A percentile compares a stretch with the other conserved stretches of the same genome.
These are phyloP conservation scores for Ichneumoninae sp. DNA, from an alignment of 2,888 invertebrate genomes.

Conservation along the genomic window DNA sequence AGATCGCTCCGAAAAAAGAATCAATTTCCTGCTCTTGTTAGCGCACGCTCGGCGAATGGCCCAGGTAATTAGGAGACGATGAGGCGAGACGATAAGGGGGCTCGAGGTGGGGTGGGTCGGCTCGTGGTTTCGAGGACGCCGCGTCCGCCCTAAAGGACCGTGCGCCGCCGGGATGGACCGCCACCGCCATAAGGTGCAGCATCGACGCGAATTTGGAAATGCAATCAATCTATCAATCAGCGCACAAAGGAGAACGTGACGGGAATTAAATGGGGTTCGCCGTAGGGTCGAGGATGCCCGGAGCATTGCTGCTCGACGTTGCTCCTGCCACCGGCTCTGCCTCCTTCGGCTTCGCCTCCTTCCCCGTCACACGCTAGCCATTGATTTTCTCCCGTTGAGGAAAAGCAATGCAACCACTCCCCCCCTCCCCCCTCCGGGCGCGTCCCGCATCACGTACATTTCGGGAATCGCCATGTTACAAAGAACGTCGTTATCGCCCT, in stretches of 20 bases:
- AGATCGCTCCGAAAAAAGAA: constrained; percentile 59
- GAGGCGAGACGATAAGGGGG: constrained; percentile 61
- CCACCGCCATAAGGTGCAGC: constrained; percentile 73
- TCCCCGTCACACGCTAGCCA: constrained; percentile 61
- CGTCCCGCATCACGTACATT: constrained; percentile 8
- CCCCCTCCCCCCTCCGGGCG: neutral
- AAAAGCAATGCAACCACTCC: constrained; percentile 25
- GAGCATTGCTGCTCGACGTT: constrained; percentile 43
- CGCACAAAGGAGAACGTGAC: constrained; percentile 78
- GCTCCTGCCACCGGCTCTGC: constrained; percentile 37
- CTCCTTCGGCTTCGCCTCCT: constrained; percentile 55
- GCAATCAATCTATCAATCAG: constrained; percentile 81
- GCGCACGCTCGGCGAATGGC: constrained; percentile 57
- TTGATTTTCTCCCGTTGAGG: constrained; percentile 63
- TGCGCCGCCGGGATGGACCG: constrained; percentile 9
- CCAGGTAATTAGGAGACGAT: constrained; percentile 70
- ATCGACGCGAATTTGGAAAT: constrained; percentile 77
- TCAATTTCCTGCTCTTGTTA: constrained; percentile 70
- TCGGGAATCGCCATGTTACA: constrained; percentile 63
- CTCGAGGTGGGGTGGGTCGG: neutral
- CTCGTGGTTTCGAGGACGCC: constrained; percentile 33
- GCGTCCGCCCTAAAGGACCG: constrained; percentile 35
- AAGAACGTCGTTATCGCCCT: constrained; percentile 50
- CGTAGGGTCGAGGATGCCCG: constrained; percentile 60
- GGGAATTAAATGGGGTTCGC: constrained; percentile 75